Evolutionary conservation across 2,797 vertebrate species (phyloP), one percentile per base, ranked within the genome.

Genomic region (Florisuga fusca): DNA sequence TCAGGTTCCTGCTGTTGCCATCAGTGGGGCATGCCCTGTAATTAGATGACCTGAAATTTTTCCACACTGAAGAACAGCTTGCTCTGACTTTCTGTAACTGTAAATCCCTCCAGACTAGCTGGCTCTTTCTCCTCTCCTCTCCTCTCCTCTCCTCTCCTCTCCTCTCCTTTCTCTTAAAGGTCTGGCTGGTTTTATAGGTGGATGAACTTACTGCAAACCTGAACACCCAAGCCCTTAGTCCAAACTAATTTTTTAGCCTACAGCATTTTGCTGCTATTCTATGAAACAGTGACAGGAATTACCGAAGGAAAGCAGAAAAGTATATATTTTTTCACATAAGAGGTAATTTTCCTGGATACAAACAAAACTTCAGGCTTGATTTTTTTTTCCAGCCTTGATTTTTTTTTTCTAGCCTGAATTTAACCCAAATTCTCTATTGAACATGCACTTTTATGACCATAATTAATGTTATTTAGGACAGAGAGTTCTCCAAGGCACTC

Each of bases 11-110:
- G 9, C 61, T 48, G 57, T 34, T 0, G 2, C 36, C 62, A 64
- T 16, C 0, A 0, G 34, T 21, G 8, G 61, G 21, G 31, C 53
- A 45, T 12, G n/a, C 19, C 29, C 54, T n/a, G 4, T 64, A 72
- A 84, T 68, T 48, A 78, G 76, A 34, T 58, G 62, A 38, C 55
- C 36, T 54, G 54, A 84, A 72, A 73, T 55, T 67, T 91, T 92
- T 72, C 83, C 80, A 27, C 34, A 5, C 33, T 41, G 57, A 87
- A 59, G 48, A 84, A 81, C 2, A 90, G 22, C 74, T 62, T 50
- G 22, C 54, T 81, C 58, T 76, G 57, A 51, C 68, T 72, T 91
- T 72, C 69, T 50, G 48, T 45, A 66, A 87, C n/a, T 68, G 0
- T 6, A 34, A 63, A 25, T 74, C 90, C 53, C 76, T 20, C 11